phyloP scores from a whole-genome alignment of 1,140 invertebrate species.

The Holcopasites calliopsidis region DNA sequence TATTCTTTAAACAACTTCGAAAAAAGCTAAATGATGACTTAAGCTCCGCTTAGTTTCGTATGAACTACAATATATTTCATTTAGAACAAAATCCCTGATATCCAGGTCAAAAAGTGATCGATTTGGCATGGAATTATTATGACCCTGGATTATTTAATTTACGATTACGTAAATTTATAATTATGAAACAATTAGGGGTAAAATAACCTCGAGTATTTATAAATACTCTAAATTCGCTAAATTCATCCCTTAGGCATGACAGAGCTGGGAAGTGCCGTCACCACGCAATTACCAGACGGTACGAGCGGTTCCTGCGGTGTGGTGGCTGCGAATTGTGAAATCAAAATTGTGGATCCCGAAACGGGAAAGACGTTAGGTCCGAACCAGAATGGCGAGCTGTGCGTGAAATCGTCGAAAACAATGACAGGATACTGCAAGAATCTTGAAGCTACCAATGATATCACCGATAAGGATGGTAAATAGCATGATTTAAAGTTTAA shows the following conservation, averaged over 20 bases:
- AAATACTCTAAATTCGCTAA: too few species aligned
- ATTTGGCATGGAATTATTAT: too few species aligned
- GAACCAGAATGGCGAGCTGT: conserved; percentile 78
- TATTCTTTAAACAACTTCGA: too few species aligned
- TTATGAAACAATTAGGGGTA: too few species aligned
- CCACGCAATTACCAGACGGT: background rate
- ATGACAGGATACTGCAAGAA: conserved; percentile 79
- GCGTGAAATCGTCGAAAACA: conserved; percentile 69
- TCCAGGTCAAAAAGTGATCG: too few species aligned
- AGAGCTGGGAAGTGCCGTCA: conserved; percentile 54
- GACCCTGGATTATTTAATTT: too few species aligned
- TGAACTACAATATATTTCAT: too few species aligned
- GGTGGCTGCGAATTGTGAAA: conserved; percentile 44
- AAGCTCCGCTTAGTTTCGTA: too few species aligned
- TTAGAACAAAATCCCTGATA: too few species aligned
- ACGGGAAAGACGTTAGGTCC: conserved; percentile 71
- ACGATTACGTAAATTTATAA: too few species aligned
- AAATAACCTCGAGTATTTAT: too few species aligned
- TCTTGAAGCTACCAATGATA: conserved; percentile 80
- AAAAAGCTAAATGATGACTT: too few species aligned
- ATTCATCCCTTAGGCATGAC: conserved; percentile 59
- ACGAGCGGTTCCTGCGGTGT: conserved; percentile 68
- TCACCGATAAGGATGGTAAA: conserved; percentile 79
- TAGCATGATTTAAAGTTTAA: background rate
- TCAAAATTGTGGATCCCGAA: conserved; percentile 73